Base-by-base conservation (phyloP, 2,888 invertebrate species). In the Erpobdella octoculata region DNA sequence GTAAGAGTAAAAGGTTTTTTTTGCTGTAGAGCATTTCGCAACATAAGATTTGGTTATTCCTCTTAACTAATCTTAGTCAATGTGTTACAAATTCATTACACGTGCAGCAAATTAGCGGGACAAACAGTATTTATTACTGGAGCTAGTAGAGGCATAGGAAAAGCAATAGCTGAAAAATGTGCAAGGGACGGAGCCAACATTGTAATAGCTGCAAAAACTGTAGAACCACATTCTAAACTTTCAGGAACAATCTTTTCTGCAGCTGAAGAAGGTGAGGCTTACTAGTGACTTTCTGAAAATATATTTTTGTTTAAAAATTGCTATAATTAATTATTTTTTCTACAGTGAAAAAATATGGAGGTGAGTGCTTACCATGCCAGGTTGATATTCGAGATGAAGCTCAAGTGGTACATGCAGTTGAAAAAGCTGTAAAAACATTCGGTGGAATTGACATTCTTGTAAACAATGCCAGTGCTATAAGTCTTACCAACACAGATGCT, bases 391-490 rank as follows among this genome's bases (percentile, higher is more conserved):
- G 93, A 75, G 89, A 90, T 80, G 93, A 94, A 83, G 86, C 85
- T 37, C 89, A 91, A 82, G 84, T 85, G 1, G 74, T 80, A 69
- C 74, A 79, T 9, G 83, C 84, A 8, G 82, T 86, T 1, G 80
- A 84, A 46, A 77, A 78, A 76, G 89, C 92, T 33, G 88, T 91
- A 0, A 86, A 88, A 73, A 89, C 89, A 85, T 97, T 97, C 85
- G 95, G 95, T 38, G 94, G 95, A 15, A 94, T 97, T 78, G 97
- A 97, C 81, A 90, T 97, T 76, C 84, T 85, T 9, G 86, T 97
- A 25, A 97, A 97, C 85, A 97, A 97, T 86, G 97, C 97, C 0
- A 93, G 93, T 75, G 96, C 96, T 15, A 97, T 97, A 78, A 81
- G 81, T 71, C 79, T 86, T 38, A 83, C 93, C 0, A 88, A 88